phyloP scores from a whole-genome alignment of 1,140 invertebrate genomes.

The Notospermus geniculatus region DNA sequence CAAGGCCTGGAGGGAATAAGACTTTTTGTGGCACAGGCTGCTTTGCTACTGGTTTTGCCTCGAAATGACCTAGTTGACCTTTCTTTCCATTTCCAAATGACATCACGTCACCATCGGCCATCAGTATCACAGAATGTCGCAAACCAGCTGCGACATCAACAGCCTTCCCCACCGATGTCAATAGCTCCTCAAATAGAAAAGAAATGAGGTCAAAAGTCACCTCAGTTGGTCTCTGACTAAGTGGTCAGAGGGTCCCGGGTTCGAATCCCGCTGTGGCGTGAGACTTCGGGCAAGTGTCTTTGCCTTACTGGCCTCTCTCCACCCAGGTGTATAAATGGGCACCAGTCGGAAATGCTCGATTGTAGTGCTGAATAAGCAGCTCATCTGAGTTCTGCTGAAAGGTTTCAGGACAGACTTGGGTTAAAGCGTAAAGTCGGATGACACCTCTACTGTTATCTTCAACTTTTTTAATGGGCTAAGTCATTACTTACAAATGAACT shows the following conservation, averaged over 20 bases:
- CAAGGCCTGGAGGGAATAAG: neutral
- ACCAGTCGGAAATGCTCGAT: neutral
- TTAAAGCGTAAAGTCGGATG: too few species aligned
- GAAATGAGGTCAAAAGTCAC: neutral
- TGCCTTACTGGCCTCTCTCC: too few species aligned
- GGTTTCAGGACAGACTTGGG: too few species aligned
- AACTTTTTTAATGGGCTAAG: too few species aligned
- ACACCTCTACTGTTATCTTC: too few species aligned
- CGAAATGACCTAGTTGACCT: conserved; percentile 23
- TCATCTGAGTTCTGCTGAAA: too few species aligned
- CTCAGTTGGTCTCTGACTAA: too few species aligned
- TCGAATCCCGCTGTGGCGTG: too few species aligned
- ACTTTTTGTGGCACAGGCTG: conserved; percentile 20
- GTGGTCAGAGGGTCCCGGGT: too few species aligned
- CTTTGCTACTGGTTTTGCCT: conserved; percentile 14
- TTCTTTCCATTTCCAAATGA: conserved; percentile 27
- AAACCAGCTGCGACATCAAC: conserved; percentile 31
- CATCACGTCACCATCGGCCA: conserved; percentile 30
- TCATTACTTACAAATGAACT: neutral
- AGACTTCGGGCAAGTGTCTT: too few species aligned
- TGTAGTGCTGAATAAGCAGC: too few species aligned
- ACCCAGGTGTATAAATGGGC: too few species aligned
- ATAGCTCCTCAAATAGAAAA: neutral
- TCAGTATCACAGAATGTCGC: conserved; percentile 29
- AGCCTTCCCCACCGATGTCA: neutral